Evolutionary conservation across 2,113 vertebrate genomes (phyloP).

Genomic region (Rhinopomastus cyanomelas): DNA sequence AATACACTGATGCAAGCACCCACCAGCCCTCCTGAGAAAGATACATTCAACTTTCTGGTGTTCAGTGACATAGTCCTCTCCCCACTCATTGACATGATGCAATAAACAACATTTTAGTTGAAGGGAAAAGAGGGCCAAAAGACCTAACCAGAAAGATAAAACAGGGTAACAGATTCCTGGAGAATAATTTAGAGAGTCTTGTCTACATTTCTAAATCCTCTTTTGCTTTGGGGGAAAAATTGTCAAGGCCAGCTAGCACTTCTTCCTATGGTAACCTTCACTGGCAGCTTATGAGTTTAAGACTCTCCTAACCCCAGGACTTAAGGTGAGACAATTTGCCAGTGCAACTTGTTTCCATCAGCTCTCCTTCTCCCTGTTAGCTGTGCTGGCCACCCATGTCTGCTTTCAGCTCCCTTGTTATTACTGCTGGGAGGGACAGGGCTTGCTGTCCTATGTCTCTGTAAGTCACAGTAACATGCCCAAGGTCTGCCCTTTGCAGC

Average conservation of each 20-base stretch:
- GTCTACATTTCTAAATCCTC: not conserved
- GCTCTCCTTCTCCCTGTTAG: not conserved
- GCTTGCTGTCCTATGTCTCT: not conserved
- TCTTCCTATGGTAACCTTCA: not conserved
- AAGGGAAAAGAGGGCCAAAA: not conserved
- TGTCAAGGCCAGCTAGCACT: not conserved
- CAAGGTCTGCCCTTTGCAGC: not conserved
- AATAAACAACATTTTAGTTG: not conserved
- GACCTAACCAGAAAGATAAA: not conserved
- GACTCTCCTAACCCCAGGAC: not conserved
- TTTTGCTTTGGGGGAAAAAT: not conserved
- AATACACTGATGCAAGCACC: not conserved
- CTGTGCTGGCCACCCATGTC: not conserved
- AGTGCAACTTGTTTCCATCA: not conserved
- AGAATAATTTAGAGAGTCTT: not conserved
- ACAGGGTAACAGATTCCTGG: not conserved
- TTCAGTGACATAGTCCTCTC: not conserved
- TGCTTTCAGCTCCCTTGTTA: not conserved
- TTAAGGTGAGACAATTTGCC: not conserved
- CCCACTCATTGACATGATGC: not conserved
- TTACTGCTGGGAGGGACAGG: not conserved
- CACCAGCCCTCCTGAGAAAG: not conserved
- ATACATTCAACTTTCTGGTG: not conserved
- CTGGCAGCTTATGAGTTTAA: not conserved
- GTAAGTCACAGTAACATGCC: not conserved